These are phyloP conservation scores for Hypomecis punctinalis DNA, from an alignment of 2,888 invertebrate genomes.

Conservation along the genomic window DNA sequence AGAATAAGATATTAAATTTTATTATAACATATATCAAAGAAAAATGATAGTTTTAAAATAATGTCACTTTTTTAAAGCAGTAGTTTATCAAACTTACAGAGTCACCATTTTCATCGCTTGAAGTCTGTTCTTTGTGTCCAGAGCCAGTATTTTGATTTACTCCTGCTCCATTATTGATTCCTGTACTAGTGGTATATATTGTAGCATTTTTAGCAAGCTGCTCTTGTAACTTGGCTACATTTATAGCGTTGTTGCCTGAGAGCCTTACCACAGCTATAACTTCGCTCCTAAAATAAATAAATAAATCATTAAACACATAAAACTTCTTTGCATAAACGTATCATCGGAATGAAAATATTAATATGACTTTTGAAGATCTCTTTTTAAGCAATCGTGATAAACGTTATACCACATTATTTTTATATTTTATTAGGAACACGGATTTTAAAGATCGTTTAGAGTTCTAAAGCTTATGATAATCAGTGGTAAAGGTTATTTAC, in stretches of 20 bases:
- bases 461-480: too few species aligned
- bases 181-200: slow-evolving; percentile 69
- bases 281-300: slow-evolving; percentile 85
- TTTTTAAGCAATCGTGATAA: too few species aligned
- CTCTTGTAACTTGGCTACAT: slow-evolving; percentile 89
- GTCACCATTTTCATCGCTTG: slow-evolving; percentile 61
- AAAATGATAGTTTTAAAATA: too few species aligned
- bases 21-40: too few species aligned
- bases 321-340: background rate
- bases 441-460: too few species aligned
- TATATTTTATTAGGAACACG: too few species aligned
- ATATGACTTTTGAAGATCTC: too few species aligned
- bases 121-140: slow-evolving; percentile 56
- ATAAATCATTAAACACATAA: background rate
- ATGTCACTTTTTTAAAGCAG: too few species aligned
- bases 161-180: slow-evolving; percentile 48
- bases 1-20: slow-evolving; percentile 48
- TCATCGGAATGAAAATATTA: too few species aligned
- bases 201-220: slow-evolving; percentile 81
- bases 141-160: slow-evolving; percentile 39
- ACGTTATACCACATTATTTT: too few species aligned
- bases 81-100: slow-evolving; percentile 63
- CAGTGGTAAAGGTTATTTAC: too few species aligned
- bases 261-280: slow-evolving; percentile 89
- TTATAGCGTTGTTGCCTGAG: slow-evolving; percentile 87